A percentile compares a stretch with the other conserved stretches of the same genome.
Evolutionary conservation across 2,113 vertebrate genomes (phyloP).

Genomic region (Rhinolophus sinicus): DNA sequence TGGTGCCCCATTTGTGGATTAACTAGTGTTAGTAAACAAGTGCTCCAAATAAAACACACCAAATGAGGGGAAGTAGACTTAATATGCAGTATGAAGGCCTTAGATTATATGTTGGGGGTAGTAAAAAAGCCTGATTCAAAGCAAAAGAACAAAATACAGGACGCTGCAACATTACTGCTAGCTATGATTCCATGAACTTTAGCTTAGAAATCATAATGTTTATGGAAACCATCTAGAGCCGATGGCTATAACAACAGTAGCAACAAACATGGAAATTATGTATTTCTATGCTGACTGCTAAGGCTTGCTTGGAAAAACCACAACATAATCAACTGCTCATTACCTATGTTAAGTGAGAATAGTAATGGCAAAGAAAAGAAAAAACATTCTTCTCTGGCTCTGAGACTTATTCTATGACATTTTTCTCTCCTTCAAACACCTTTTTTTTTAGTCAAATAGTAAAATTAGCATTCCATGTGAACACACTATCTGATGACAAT

Average conservation of each 20-base stretch:
- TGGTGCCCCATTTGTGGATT: background rate
- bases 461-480: background rate
- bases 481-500: background rate
- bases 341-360: background rate
- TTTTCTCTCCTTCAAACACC: constrained; percentile 45
- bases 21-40: background rate
- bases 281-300: background rate
- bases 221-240: background rate
- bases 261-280: background rate
- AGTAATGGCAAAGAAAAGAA: constrained; percentile 18
- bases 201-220: background rate
- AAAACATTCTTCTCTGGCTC: background rate
- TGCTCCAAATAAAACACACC: background rate
- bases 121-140: background rate
- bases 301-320: constrained; percentile 5
- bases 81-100: background rate
- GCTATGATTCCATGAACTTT: background rate
- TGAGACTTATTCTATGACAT: background rate
- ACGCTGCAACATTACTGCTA: background rate
- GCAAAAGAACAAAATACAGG: background rate
- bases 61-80: background rate
- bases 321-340: background rate
- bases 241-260: background rate
- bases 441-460: constrained; percentile 32
- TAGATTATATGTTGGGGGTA: background rate